Percentiles rank a stretch among this genome's conserved stretches.
Evolutionary conservation across 2,113 vertebrate species (phyloP).

Genomic region (Urocitellus parryii): DNA sequence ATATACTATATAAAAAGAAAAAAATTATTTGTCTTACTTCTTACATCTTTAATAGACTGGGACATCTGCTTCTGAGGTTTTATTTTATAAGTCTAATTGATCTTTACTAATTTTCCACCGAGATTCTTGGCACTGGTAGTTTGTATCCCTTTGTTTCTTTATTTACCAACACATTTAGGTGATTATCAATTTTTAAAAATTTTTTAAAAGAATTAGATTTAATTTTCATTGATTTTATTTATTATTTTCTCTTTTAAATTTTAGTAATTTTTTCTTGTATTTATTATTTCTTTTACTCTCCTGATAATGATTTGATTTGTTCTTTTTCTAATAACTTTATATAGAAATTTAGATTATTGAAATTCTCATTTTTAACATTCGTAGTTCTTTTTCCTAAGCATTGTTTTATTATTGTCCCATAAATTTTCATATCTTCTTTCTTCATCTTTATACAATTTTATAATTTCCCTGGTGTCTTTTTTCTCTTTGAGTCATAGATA

Average conservation of each 20-base stretch:
- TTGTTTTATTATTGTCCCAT: not conserved
- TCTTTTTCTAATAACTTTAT: not conserved
- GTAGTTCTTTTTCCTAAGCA: not conserved
- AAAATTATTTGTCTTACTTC: not conserved
- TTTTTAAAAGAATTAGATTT: not conserved
- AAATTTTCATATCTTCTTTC: not conserved
- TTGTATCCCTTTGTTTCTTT: not conserved
- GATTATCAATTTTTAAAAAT: not conserved
- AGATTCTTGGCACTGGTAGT: not conserved
- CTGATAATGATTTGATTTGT: not conserved
- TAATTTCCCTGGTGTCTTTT: not conserved
- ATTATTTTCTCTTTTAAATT: not conserved
- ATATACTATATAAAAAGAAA: no score
- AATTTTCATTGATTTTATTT: not conserved
- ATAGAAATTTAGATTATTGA: not conserved
- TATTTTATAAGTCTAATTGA: not conserved
- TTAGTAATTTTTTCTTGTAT: not conserved
- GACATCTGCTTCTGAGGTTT: not conserved
- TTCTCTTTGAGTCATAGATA: not conserved
- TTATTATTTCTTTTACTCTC: not conserved
- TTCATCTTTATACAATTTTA: not conserved
- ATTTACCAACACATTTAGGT: not conserved
- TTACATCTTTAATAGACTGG: not conserved
- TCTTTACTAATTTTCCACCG: not conserved
- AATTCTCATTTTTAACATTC: not conserved